A percentile compares a stretch with the other conserved stretches of the same genome.
Evolutionary conservation across 2,113 vertebrate species (phyloP).

Genomic region (Lampris incognitus): DNA sequence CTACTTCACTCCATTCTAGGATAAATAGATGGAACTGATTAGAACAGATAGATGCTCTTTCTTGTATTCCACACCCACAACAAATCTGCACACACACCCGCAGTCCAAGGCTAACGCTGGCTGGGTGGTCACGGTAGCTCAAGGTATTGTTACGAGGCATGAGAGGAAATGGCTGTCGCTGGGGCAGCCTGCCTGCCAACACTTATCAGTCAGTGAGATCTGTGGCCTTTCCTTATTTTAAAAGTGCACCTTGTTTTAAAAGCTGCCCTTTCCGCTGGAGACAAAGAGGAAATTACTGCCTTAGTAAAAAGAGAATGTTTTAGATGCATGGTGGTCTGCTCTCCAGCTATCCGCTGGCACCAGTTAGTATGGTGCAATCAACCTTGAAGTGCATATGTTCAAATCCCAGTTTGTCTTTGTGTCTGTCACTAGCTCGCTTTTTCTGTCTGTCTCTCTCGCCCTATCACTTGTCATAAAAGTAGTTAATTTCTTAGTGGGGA

Average conservation of each 20-base stretch:
- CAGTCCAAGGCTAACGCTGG: neutral
- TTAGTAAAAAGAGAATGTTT: slow-evolving; percentile 17
- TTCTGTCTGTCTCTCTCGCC: neutral
- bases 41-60: neutral
- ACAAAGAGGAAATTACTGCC: neutral
- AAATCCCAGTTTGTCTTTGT: too few relatives aligned
- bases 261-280: neutral
- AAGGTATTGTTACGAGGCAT: slow-evolving; percentile 49
- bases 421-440: neutral
- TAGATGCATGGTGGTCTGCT: slow-evolving; percentile 1
- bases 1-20: neutral
- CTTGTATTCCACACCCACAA: neutral
- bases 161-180: slow-evolving; percentile 35
- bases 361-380: neutral
- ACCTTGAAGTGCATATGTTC: too few relatives aligned
- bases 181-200: slow-evolving; percentile 40
- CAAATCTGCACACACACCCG: neutral
- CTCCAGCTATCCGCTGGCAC: neutral
- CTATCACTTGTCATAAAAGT: slow-evolving; percentile 39
- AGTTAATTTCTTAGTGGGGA: slow-evolving; percentile 46
- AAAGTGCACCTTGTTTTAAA: neutral
- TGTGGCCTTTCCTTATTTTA: slow-evolving; percentile 14
- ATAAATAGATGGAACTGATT: slow-evolving; percentile 6
- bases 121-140: slow-evolving; percentile 14
- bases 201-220: slow-evolving; percentile 51